A percentile compares a stretch with the other conserved stretches of the same genome.
phyloP scores from a whole-genome alignment of 1,140 invertebrate species.

The Drosophila serrata region DNA sequence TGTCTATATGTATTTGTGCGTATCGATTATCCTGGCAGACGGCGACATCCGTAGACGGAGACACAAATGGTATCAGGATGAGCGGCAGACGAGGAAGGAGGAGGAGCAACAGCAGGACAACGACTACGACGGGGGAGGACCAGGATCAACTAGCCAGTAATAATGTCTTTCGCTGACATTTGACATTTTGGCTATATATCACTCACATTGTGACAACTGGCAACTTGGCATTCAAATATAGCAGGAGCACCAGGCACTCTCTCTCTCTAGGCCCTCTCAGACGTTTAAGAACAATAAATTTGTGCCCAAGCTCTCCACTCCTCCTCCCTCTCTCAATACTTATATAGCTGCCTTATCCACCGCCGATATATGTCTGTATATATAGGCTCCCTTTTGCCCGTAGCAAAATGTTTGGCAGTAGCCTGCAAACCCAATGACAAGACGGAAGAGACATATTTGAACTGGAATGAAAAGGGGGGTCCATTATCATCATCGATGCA shows the following conservation, averaged over 20 bases:
- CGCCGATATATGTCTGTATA: neutral
- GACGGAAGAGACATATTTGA: slow-evolving; percentile 77
- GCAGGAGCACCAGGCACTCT: slow-evolving; percentile 22
- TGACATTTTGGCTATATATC: slow-evolving; percentile 83
- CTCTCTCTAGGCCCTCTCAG: slow-evolving; percentile 27
- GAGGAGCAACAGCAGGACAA: too few relatives aligned
- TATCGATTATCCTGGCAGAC: slow-evolving; percentile 80
- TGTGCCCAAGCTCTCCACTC: too few relatives aligned
- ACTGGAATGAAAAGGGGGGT: slow-evolving; percentile 42
- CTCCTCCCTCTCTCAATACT: too few relatives aligned
- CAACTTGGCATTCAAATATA: slow-evolving; percentile 83
- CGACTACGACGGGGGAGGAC: neutral
- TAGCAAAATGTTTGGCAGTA: slow-evolving; percentile 62
- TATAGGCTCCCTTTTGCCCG: neutral
- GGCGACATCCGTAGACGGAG: slow-evolving; percentile 66
- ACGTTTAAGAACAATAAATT: slow-evolving; percentile 81
- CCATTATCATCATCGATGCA: slow-evolving; percentile 46
- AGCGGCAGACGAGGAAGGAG: slow-evolving; percentile 2
- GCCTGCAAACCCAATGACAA: slow-evolving; percentile 54
- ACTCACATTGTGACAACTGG: slow-evolving; percentile 82
- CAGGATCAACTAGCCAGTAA: slow-evolving; percentile 81
- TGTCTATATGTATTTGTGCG: slow-evolving; percentile 44
- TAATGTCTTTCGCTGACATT: slow-evolving; percentile 84
- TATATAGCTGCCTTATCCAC: neutral
- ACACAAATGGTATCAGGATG: slow-evolving; percentile 29